Evolutionary conservation across 2,113 vertebrate species (phyloP), one percentile per base, ranked within the genome.

Genomic region (Paradisaea rubra): DNA sequence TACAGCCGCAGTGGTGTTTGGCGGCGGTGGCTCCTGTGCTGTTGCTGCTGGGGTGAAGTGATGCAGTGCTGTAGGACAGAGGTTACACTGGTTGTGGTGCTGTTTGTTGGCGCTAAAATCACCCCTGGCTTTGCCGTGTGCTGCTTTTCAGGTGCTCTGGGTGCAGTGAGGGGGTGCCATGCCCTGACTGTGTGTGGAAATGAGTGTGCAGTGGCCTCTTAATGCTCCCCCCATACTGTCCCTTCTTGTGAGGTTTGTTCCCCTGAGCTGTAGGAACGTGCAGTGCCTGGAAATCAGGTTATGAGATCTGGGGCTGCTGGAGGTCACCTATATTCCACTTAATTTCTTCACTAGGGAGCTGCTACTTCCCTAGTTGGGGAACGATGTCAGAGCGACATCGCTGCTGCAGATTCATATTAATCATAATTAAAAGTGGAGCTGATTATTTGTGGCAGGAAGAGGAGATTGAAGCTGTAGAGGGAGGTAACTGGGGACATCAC

Each of bases 51-150:
- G 44, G 60, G 50, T 94, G 95, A 30, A 86, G 90, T 95, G 96
- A 35, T 94, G 96, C 90, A 82, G 89, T 93, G 96, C 94, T 80
- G 76, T 74, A 95, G 94, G 88, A 68, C 76, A 81, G 93, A 88
- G 86, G 85, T 93, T 59, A 44, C 66, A 11, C 53, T 19, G 66
- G 39, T 73, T 94, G 93, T 53, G 9, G 68, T 93, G 94, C 7
- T 95, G 94, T 96, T 95, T 65, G 20, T 49, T 81, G 96, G 92
- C 74, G 23, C 93, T 92, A 88, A 95, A 96, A 96, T 78, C 91
- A 76, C 91, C 61, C 47, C 57, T 19, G 31, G 94, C 76, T 89
- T 97, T 90, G 89, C 93, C 0, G 10, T 35, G 53, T 7, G 41
- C 80, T 72, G 91, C 88, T 90, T 74, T 41, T 25, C 8, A 5